Conservation (phyloP, 1,140 invertebrate genomes). For the Drosophila bocqueti region DNA sequence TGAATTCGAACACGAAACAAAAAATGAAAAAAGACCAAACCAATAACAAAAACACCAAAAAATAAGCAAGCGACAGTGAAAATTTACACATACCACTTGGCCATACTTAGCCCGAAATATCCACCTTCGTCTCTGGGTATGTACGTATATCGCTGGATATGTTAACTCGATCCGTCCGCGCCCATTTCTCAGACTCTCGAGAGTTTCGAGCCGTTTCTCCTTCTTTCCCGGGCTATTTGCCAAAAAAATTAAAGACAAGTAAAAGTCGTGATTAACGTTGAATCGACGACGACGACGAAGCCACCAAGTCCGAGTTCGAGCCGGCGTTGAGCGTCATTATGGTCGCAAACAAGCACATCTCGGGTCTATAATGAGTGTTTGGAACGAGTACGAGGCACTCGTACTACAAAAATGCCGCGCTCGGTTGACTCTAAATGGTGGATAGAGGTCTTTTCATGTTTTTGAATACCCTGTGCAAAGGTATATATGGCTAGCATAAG, state of each 20-base stretch:
- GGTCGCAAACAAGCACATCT: conserved; percentile 67
- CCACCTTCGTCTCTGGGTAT: conserved; percentile 10
- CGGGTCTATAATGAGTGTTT: conserved; percentile 50
- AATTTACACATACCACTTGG: conserved; percentile 73
- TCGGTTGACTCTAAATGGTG: conserved; percentile 82
- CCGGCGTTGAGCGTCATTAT: conserved; percentile 70
- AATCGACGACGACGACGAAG: conserved; percentile 48
- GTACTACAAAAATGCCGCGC: conserved; percentile 79
- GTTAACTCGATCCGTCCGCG: conserved; percentile 73
- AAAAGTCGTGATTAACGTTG: conserved; percentile 84
- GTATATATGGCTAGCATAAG: not conserved
- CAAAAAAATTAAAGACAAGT: conserved; percentile 84
- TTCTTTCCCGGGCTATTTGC: conserved; percentile 67
- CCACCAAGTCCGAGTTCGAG: conserved; percentile 2
- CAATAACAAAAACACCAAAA: conserved; percentile 48
- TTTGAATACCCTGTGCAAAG: conserved; percentile 8
- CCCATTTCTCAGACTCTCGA: conserved; percentile 61
- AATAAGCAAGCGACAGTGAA: conserved; percentile 77
- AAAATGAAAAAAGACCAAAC: conserved; percentile 27
- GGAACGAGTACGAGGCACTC: conserved; percentile 56
- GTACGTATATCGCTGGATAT: conserved; percentile 29
- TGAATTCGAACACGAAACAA: conserved; percentile 76
- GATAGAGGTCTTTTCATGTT: conserved; percentile 55
- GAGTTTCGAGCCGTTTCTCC: conserved; percentile 45
- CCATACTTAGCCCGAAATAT: conserved; percentile 51